These are phyloP conservation scores for Pionites leucogaster DNA, from an alignment of 2,113 vertebrate genomes.

Conservation along the genomic window DNA sequence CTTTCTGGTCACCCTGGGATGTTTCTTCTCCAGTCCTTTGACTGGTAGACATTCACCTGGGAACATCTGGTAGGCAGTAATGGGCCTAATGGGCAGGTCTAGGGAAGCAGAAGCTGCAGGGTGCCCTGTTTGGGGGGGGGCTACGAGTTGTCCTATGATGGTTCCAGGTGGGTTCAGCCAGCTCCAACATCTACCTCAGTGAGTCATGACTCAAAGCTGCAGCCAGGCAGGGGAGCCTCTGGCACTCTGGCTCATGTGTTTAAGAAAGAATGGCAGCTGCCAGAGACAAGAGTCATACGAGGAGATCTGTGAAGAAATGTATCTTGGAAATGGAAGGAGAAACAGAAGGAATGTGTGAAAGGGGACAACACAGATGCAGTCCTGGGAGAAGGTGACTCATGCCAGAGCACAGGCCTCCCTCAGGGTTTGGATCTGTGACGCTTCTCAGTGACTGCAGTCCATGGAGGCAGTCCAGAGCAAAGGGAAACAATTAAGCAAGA, in stretches of 20 bases:
- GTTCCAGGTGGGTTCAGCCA: background rate
- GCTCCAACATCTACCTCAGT: background rate
- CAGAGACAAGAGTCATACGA: background rate
- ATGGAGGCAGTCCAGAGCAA: background rate
- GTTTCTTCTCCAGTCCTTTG: background rate
- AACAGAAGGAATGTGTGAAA: background rate
- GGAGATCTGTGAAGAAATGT: background rate
- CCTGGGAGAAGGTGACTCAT: background rate
- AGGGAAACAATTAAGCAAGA: background rate
- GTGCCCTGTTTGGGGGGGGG: background rate
- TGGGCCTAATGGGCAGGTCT: background rate
- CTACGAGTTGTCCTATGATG: background rate
- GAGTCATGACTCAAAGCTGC: background rate
- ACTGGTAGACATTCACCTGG: background rate
- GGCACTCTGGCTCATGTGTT: background rate
- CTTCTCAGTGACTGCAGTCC: background rate
- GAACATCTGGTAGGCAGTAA: background rate
- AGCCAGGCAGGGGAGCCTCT: background rate
- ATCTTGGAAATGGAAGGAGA: background rate
- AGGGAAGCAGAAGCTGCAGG: background rate
- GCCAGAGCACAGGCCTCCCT: background rate
- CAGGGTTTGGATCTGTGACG: background rate
- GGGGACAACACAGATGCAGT: background rate
- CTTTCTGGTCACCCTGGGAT: background rate
- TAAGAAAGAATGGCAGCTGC: background rate